Conservation (phyloP, 2,113 vertebrate genomes). For the Coracopsis vasa region DNA sequence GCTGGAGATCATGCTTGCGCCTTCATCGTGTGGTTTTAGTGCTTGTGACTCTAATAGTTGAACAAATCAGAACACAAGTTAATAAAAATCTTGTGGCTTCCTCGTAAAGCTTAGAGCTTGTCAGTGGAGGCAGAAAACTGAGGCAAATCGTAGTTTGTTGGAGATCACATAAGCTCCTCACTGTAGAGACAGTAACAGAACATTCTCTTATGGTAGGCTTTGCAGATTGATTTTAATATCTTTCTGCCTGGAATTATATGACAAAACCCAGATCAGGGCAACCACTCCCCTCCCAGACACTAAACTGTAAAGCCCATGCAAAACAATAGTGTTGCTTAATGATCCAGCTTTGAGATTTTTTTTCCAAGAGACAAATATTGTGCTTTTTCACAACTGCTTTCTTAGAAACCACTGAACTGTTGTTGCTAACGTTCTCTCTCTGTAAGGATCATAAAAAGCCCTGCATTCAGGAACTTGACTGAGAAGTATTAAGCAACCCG, state of each 20-base stretch:
- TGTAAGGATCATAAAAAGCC: neutral
- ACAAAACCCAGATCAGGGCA: neutral
- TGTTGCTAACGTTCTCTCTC: neutral
- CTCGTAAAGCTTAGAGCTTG: neutral
- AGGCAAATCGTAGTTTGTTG: neutral
- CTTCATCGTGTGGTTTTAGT: neutral
- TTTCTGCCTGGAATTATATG: neutral
- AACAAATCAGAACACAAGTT: neutral
- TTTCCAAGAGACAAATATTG: neutral
- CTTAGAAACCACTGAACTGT: neutral
- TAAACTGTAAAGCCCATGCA: neutral
- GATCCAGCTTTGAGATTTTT: neutral
- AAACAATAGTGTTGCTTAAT: neutral
- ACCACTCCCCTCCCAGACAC: neutral
- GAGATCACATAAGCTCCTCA: neutral
- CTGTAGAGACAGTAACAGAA: neutral
- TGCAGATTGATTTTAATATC: neutral
- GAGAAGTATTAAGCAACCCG: neutral
- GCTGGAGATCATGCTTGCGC: neutral
- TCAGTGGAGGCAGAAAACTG: neutral
- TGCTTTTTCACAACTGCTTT: neutral
- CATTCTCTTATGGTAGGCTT: neutral
- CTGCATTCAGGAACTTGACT: neutral
- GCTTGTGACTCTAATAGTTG: neutral
- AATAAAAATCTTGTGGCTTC: conserved; percentile 1